Evolutionary conservation across 1,140 invertebrate species (phyloP).

Genomic region (Chironomus striatipennis): DNA sequence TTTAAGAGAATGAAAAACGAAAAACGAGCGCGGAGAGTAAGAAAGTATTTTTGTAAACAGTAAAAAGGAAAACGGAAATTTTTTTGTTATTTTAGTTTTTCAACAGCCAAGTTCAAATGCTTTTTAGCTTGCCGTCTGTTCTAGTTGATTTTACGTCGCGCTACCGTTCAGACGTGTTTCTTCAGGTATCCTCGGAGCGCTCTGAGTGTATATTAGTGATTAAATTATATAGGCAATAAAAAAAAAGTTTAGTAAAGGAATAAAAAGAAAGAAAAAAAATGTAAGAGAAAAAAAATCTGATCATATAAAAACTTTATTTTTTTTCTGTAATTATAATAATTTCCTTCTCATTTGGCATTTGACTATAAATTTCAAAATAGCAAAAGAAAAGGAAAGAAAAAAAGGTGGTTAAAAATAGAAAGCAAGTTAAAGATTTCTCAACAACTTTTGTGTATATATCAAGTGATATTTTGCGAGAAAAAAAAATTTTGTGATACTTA

Average conservation of each 20-base stretch:
- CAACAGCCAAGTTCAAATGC: background rate
- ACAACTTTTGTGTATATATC: background rate
- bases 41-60: background rate
- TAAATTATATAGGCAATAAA: too few relatives aligned
- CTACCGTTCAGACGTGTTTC: constrained; percentile 4
- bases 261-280: too few relatives aligned
- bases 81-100: constrained; percentile 15
- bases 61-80: constrained; percentile 1
- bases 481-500: background rate
- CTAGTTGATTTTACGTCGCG: constrained; percentile 11
- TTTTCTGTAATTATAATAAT: background rate
- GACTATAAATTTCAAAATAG: background rate
- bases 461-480: constrained; percentile 2
- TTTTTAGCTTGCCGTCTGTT: background rate
- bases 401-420: background rate
- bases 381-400: background rate
- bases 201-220: too few relatives aligned
- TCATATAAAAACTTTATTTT: too few relatives aligned
- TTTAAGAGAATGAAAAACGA: too few relatives aligned
- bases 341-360: background rate
- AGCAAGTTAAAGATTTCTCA: background rate
- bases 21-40: too few relatives aligned
- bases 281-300: too few relatives aligned
- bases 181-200: too few relatives aligned
- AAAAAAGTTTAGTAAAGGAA: too few relatives aligned